A percentile compares a stretch with the other conserved stretches of the same genome.
Conservation (phyloP, 2,797 vertebrate species). For the Anabacerthia variegaticeps region DNA sequence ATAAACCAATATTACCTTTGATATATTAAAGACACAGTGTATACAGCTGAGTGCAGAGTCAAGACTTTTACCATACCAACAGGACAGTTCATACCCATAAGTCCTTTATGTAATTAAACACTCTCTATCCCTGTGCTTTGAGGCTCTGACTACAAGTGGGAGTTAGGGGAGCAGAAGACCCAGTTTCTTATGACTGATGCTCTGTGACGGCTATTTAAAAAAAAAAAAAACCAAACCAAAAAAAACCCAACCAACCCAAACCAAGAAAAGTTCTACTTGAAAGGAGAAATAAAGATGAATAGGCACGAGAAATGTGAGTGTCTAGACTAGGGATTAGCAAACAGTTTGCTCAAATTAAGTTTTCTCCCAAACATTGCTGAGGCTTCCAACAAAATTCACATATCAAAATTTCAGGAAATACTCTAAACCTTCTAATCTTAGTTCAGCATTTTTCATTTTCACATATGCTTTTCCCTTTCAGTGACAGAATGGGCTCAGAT, state of each 20-base stretch:
- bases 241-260: too few relatives aligned
- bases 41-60: neutral
- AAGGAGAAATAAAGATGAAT: slow-evolving; percentile 15
- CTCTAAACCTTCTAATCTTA: neutral
- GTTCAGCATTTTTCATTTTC: neutral
- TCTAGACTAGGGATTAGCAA: slow-evolving; percentile 40
- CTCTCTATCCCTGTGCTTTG: neutral
- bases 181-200: neutral
- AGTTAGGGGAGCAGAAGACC: neutral
- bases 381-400: neutral
- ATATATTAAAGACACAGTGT: neutral
- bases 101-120: neutral
- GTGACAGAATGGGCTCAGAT: neutral
- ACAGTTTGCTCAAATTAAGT: neutral
- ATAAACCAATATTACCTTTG: neutral
- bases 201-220: neutral
- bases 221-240: neutral
- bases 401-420: neutral
- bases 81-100: neutral
- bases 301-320: neutral
- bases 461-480: neutral
- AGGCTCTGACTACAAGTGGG: neutral
- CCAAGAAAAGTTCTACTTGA: neutral
- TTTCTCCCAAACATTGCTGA: neutral
- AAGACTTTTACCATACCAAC: neutral